Evolutionary conservation across 2,888 invertebrate species (phyloP).

Genomic region (Rotaria magnacalcarata): DNA sequence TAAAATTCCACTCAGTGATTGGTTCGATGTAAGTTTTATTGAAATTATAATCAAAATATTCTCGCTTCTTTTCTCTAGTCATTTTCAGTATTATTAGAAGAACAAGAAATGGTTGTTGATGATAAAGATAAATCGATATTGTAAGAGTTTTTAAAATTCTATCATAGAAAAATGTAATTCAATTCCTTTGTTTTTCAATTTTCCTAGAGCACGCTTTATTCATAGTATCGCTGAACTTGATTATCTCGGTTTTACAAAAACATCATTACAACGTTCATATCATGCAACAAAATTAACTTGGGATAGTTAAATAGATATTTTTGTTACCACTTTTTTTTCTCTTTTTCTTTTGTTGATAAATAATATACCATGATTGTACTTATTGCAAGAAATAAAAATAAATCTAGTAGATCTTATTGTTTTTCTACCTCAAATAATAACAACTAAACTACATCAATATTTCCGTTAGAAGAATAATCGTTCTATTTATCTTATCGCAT

Average conservation of each 20-base stretch:
- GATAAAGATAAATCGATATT: not conserved
- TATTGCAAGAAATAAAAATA: no score
- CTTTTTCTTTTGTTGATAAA: not conserved
- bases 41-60: not conserved
- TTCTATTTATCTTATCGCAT: no score
- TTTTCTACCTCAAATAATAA: no score
- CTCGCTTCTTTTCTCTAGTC: not conserved
- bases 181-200: not conserved
- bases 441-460: no score
- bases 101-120: not conserved
- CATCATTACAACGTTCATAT: conserved; percentile 30
- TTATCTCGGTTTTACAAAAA: conserved; percentile 30
- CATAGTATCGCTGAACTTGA: conserved; percentile 15
- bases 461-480: no score
- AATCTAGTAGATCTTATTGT: no score
- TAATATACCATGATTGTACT: not conserved
- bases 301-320: not conserved
- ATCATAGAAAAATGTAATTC: no score
- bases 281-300: conserved; percentile 35
- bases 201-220: conserved; percentile 25
- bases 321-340: no score
- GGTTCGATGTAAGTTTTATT: conserved; percentile 20
- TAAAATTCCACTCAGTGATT: not conserved
- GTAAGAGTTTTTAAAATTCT: not conserved
- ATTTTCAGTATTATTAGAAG: not conserved